Evolutionary conservation across 2,888 invertebrate species (phyloP).

Genomic region (Orthonevra nobilis): DNA sequence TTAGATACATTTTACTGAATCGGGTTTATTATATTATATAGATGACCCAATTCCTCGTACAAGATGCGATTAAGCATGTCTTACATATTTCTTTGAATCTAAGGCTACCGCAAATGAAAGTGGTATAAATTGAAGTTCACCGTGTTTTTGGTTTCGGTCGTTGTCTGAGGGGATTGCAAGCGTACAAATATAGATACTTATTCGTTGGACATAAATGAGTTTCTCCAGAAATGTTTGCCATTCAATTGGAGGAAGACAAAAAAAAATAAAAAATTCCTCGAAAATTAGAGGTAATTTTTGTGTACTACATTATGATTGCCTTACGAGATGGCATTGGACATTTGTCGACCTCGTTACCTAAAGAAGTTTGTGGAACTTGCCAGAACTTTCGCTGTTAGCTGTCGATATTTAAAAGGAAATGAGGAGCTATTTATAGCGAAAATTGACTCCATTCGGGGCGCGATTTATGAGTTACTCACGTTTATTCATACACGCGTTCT

Average conservation of each 20-base stretch:
- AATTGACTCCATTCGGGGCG: conserved; percentile 26
- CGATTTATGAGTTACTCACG: too few relatives aligned
- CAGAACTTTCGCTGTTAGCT: conserved; percentile 51
- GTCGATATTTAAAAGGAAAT: conserved; percentile 18
- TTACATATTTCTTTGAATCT: conserved; percentile 11
- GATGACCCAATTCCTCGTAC: conserved; percentile 44
- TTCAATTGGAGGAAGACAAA: conserved; percentile 6
- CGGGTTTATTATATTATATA: conserved; percentile 22
- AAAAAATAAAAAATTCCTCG: background rate
- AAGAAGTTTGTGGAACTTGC: background rate
- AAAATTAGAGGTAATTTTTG: conserved; percentile 36
- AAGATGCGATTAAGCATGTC: conserved; percentile 16
- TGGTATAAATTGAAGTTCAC: conserved; percentile 43
- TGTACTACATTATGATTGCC: conserved; percentile 17
- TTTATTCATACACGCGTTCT: too few relatives aligned
- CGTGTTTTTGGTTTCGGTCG: conserved; percentile 28
- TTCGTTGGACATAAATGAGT: conserved; percentile 35
- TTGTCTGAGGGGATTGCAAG: background rate
- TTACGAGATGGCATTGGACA: conserved; percentile 28
- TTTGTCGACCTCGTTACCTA: conserved; percentile 20
- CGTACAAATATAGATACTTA: background rate
- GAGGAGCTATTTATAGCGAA: conserved; percentile 26
- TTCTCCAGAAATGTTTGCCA: conserved; percentile 41
- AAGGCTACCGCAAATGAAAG: conserved; percentile 54
- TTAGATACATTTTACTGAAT: conserved; percentile 26